Evolutionary conservation across 2,113 vertebrate genomes (phyloP).

Genomic region (Triplophysa tibetana): DNA sequence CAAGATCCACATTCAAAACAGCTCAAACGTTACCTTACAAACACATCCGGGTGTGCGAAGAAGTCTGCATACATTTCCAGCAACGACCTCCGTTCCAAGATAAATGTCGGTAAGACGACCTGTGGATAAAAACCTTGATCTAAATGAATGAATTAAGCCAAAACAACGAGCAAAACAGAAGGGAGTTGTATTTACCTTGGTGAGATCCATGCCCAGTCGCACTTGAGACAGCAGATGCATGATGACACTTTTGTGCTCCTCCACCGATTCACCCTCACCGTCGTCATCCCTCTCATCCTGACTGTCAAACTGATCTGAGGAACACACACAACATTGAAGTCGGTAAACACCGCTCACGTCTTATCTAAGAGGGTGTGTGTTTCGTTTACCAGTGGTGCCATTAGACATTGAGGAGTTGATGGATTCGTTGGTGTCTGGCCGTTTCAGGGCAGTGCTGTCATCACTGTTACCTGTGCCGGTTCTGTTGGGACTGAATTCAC

Average conservation of each 20-base stretch:
- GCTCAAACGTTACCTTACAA: constrained; percentile 84
- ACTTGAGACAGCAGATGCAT: constrained; percentile 98
- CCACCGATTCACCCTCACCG: constrained; percentile 91
- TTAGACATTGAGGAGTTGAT: constrained; percentile 96
- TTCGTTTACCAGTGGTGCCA: constrained; percentile 85
- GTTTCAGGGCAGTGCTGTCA: constrained; percentile 83
- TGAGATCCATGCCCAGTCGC: constrained; percentile 96
- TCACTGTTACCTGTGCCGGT: constrained; percentile 79
- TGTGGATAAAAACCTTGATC: constrained; percentile 60
- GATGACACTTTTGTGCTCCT: constrained; percentile 98
- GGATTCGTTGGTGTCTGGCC: constrained; percentile 92
- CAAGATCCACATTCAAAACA: background rate
- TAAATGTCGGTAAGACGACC: constrained; percentile 98
- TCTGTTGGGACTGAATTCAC: constrained; percentile 67
- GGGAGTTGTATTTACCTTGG: constrained; percentile 80
- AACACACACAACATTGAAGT: constrained; percentile 17
- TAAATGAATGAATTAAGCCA: background rate
- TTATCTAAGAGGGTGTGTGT: background rate
- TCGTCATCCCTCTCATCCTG: constrained; percentile 93
- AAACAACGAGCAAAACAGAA: too few relatives aligned
- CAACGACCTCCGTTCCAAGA: constrained; percentile 94
- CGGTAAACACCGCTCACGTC: too few relatives aligned
- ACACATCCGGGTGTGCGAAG: constrained; percentile 97
- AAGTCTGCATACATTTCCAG: constrained; percentile 99
- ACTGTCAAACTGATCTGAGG: constrained; percentile 87